phyloP scores from a whole-genome alignment of 2,113 vertebrate genomes.

The Pollachius pollachius region DNA sequence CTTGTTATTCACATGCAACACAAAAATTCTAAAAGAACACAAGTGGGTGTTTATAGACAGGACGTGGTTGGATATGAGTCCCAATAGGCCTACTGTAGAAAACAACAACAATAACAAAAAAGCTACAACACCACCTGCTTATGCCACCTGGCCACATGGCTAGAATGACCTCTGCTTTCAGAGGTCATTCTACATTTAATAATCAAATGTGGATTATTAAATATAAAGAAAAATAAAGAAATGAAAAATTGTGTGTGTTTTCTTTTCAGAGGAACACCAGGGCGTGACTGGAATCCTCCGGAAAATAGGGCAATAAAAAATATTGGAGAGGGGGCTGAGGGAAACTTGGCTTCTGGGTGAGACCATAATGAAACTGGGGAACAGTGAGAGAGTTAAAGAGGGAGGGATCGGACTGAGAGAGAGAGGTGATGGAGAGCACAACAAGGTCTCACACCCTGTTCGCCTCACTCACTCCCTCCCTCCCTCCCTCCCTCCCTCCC shows the following conservation, averaged over 20 bases:
- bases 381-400: slow-evolving; percentile 20
- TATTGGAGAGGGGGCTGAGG: slow-evolving; percentile 39
- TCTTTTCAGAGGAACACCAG: background rate
- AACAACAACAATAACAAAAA: background rate
- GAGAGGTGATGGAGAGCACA: background rate
- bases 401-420: background rate
- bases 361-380: background rate
- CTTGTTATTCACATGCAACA: background rate
- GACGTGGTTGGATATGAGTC: background rate
- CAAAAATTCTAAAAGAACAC: background rate
- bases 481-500: too few species aligned
- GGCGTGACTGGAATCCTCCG: background rate
- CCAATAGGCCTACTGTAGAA: background rate
- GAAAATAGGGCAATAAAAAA: slow-evolving; percentile 62
- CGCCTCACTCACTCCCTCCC: too few species aligned
- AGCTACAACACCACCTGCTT: too few species aligned
- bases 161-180: too few species aligned
- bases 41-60: slow-evolving; percentile 1
- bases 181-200: too few species aligned
- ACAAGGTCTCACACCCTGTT: slow-evolving; percentile 10
- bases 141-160: too few species aligned
- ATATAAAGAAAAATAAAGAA: too few species aligned
- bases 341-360: slow-evolving; percentile 33
- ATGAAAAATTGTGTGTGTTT: too few species aligned
- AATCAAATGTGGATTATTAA: too few species aligned